Conservation (phyloP, 2,797 vertebrate species). For the Helostoma temminkii region DNA sequence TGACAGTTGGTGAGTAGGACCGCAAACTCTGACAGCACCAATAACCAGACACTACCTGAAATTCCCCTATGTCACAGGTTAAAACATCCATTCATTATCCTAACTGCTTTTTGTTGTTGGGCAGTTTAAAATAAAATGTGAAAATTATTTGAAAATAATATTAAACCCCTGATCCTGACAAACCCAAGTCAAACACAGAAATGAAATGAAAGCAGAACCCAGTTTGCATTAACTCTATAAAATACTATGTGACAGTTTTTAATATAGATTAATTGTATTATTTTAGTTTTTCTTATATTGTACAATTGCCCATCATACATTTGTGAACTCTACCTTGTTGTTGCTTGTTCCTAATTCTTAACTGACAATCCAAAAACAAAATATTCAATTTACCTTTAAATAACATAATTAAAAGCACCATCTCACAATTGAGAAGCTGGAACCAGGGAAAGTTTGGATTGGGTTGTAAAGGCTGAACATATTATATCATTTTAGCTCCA, state of each 20-base stretch:
- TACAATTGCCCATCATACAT: not conserved
- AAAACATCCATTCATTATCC: no score
- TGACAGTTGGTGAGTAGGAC: slow-evolving; percentile 3
- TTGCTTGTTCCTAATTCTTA: not conserved
- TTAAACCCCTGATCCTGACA: not conserved
- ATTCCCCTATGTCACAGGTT: not conserved
- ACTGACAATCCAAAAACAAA: not conserved
- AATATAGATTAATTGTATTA: not conserved
- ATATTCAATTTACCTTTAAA: not conserved
- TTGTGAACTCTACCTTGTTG: not conserved
- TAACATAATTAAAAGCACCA: slow-evolving; percentile 2
- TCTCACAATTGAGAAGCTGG: not conserved
- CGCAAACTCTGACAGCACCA: not conserved
- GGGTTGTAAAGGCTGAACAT: not conserved
- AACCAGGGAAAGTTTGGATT: slow-evolving; percentile 10
- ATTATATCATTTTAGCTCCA: not conserved
- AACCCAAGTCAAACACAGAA: not conserved
- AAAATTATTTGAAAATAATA: slow-evolving; percentile 12
- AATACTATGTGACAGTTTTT: not conserved
- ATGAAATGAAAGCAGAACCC: not conserved
- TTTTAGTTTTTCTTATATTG: no score
- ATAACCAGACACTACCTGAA: not conserved
- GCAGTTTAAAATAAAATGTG: slow-evolving; percentile 11
- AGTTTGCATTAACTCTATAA: not conserved
- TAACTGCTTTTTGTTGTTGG: no score